Conservation (phyloP, 2,888 invertebrate species). For the Stenotaenia linearis region DNA sequence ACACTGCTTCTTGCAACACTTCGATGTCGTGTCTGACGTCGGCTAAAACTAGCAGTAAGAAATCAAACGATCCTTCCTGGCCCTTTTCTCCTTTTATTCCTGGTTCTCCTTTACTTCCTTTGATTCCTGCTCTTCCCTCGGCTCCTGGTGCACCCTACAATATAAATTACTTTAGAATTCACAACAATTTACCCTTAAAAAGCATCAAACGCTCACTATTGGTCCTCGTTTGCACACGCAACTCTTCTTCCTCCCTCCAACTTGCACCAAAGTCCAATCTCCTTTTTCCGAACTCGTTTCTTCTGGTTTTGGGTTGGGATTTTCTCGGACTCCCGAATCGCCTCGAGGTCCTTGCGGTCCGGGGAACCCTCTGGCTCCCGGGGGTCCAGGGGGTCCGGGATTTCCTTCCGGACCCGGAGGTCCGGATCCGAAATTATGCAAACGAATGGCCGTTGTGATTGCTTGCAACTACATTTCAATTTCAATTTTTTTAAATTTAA, state of each 20-base stretch:
- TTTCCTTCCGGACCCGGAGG: constrained; percentile 53
- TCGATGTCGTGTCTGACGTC: constrained; percentile 49
- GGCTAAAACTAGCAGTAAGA: constrained; percentile 59
- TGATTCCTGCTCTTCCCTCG: constrained; percentile 54
- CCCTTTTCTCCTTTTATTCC: constrained; percentile 33
- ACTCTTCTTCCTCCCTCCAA: constrained; percentile 43
- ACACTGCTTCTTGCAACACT: constrained; percentile 30
- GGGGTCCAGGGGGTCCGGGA: constrained; percentile 51
- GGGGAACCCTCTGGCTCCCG: constrained; percentile 37
- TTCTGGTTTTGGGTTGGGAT: constrained; percentile 16
- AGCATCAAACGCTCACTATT: constrained; percentile 53
- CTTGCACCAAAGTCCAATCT: constrained; percentile 23
- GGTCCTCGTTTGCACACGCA: constrained; percentile 63
- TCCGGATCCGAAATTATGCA: constrained; percentile 54
- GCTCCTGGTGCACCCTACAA: constrained; percentile 59
- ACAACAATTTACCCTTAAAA: too few relatives aligned
- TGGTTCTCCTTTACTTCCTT: constrained; percentile 31
- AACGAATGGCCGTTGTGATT: constrained; percentile 53
- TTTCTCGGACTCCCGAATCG: constrained; percentile 36
- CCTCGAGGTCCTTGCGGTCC: constrained; percentile 40
- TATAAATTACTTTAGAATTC: too few relatives aligned
- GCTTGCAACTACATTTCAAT: constrained; percentile 55
- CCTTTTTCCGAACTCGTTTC: constrained; percentile 27
- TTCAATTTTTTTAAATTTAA: too few relatives aligned
- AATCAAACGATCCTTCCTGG: constrained; percentile 55